Base-by-base conservation (phyloP, 1,140 invertebrate genomes). In the Chironomus striatipennis region DNA sequence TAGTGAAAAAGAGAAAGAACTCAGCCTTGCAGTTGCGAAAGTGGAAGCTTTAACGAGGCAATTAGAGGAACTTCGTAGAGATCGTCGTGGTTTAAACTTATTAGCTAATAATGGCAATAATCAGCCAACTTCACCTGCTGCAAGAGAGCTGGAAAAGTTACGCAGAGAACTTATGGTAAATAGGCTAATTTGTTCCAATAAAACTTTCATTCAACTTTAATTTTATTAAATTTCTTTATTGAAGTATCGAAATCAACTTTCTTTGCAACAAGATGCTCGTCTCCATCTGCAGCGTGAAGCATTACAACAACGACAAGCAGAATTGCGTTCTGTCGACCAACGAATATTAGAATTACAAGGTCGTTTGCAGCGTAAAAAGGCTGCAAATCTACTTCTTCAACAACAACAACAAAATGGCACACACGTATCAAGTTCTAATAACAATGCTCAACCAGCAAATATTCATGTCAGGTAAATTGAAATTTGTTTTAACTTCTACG, bases 1-100 rank as follows among this genome's bases (percentile, higher is more conserved):
- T 87, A 97, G 95, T 87, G 95, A 98, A 82, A 98, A 98, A 83
- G 96, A 98, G 81, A 98, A 98, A 82, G 96, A 98, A 84, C 85
- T 98, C 57, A 94, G 93, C 42, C 82, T 97, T 86, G 96, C 96
- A 1, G 94, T 97, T 78, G 92, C 93, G 77, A 97, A 97, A 84
- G 96, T 98, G 78, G 96, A 98, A 79, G 94, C 97, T 82, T 84
- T 98, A 79, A 98, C 95, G 74, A 85, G 92, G 78, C 96, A 98
- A 83, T 85, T 98, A 77, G 96, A 98, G 80, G 94, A 97, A 78
- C 83, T 98, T 65, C 84, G 90, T 75, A 81, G 91, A 77, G 89
- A 91, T 75, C 85, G 90, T 78, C 81, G 81, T 42, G 83, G 81
- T 77, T 80, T 21, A 34, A 73, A 47, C 24, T 72, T 34, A 43